phyloP scores from a whole-genome alignment of 1,140 invertebrate genomes.

The Brachionus rubens region DNA sequence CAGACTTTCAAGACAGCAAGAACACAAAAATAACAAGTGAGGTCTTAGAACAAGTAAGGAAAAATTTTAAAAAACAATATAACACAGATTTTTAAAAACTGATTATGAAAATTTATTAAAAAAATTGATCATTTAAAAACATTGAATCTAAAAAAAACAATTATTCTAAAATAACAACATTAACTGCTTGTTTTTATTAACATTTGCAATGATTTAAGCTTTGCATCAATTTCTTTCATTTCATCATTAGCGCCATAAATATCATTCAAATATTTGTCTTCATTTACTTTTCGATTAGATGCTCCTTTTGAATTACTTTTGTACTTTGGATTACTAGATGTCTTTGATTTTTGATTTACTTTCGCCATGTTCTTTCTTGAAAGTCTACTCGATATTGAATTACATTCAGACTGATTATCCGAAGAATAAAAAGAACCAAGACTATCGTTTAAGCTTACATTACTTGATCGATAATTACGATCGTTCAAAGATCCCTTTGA shows the following conservation, averaged over 20 bases:
- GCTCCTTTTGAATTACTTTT: not conserved
- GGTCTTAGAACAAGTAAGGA: too few species aligned
- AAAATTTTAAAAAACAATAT: too few species aligned
- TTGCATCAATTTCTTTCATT: conserved; percentile 45
- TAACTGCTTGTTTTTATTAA: conserved; percentile 4
- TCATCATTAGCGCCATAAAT: conserved; percentile 15
- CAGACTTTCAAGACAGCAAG: too few species aligned
- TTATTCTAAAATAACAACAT: not conserved
- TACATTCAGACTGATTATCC: conserved; percentile 24
- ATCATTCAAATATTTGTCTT: conserved; percentile 8
- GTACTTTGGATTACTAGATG: not conserved
- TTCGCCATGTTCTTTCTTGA: conserved; percentile 14
- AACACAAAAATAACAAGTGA: too few species aligned
- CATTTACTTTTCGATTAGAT: not conserved
- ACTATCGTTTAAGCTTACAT: conserved; percentile 20
- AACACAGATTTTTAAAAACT: too few species aligned
- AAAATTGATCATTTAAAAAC: too few species aligned
- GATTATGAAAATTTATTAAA: too few species aligned
- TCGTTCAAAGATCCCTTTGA: not conserved
- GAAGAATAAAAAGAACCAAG: conserved; percentile 17
- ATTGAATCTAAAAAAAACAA: not conserved
- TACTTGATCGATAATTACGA: not conserved
- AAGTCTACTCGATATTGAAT: conserved; percentile 9
- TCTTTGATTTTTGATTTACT: not conserved
- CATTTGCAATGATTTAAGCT: conserved; percentile 34